Conservation (phyloP, 37 sponge, comb jelly and placozoan genomes). For the Diacarnus erythraeanus region DNA sequence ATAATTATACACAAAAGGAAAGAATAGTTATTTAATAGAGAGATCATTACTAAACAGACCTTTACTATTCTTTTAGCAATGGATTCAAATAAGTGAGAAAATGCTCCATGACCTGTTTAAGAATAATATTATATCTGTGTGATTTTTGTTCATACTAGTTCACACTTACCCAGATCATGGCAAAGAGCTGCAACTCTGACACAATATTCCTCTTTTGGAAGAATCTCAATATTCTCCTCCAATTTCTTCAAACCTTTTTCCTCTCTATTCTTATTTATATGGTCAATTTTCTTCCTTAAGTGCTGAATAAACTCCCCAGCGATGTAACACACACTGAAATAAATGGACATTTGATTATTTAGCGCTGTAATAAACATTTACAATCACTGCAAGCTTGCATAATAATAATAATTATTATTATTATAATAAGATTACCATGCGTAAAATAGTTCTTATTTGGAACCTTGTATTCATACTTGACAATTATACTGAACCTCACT, state of each 20-base stretch:
- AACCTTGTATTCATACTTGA: no score
- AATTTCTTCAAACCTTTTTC: not conserved
- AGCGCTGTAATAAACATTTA: not conserved
- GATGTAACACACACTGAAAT: slow-evolving; percentile 24
- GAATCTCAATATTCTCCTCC: not conserved
- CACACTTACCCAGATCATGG: slow-evolving; percentile 39
- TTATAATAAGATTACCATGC: not conserved
- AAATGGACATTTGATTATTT: not conserved
- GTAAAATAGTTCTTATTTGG: no score
- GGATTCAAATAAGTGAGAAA: slow-evolving; percentile 54
- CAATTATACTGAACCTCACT: no score
- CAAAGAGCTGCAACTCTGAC: slow-evolving; percentile 39
- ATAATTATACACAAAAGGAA: no score
- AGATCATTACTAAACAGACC: no score
- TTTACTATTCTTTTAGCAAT: not conserved
- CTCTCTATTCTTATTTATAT: not conserved
- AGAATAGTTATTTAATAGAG: no score
- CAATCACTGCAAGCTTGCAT: not conserved
- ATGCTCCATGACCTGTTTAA: slow-evolving; percentile 53
- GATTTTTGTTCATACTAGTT: no score
- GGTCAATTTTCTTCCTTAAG: not conserved
- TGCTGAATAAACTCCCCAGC: slow-evolving; percentile 53
- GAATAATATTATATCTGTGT: not conserved
- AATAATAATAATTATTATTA: not conserved
- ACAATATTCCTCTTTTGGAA: slow-evolving; percentile 16